Evolutionary conservation across 2,888 invertebrate genomes (phyloP), one percentile per base, ranked within the genome.

Genomic region (Pachliopta kotzebuea): DNA sequence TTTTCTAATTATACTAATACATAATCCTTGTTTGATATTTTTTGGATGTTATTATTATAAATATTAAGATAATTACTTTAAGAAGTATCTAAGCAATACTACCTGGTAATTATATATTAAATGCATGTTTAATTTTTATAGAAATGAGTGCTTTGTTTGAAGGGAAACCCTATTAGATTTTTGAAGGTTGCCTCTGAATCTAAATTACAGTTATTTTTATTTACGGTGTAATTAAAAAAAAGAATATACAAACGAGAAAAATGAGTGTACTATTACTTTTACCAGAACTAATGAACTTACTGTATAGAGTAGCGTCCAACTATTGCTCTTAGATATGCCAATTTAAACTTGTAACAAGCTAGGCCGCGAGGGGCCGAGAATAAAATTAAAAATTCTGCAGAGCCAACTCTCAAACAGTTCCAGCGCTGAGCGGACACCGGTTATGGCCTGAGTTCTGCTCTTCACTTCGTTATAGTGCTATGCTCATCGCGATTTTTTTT

Each of bases 301-400:
- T 85, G 80, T 80, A 78, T 83, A 81, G 78, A 83, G 81, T 87
- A 81, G 78, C 84, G 81, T 87, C 84, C 85, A 85, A 84, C 87
- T 85, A 86, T 88, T 88, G 87, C 87, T 86, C 83, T 81, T 88
- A 86, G 88, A 89, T 89, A 89, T 85, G 88, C 87, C 90, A 90
- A 90, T 90, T 90, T 90, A 90, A 90, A 90, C 85, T 90, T 90
- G 88, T 90, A 90, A 90, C 89, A 85, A 90, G 89, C 86, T 89
- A 88, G 86, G 83, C 86, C 82, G 84, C 88, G 84, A 88, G 88
- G 86, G 88, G 85, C 85, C 84, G 80, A 83, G 83, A 88, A 88
- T 86, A 81, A 87, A 90, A 90, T 90, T 90, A 90, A 90, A 89
- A 90, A 90, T 83, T 89, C 85, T 69, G 76, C 83, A 74, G 81